Base-by-base conservation (phyloP, 2,888 invertebrate species). In the Pelosia muscerda region DNA sequence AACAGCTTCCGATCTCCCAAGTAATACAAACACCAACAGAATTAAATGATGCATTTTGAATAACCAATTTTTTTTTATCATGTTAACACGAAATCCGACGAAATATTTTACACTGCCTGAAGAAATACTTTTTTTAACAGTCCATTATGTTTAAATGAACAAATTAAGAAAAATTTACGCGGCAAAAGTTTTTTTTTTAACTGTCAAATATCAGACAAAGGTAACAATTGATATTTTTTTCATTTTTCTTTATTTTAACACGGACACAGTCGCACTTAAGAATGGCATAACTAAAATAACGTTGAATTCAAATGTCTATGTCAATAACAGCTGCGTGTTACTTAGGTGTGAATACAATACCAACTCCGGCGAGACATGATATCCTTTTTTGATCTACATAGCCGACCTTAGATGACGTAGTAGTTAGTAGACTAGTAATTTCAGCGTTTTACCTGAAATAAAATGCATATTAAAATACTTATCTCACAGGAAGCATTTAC, bases 331-430 rank as follows among this genome's bases (percentile, higher is more conserved):
- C 23, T 19, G 28, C 34, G 15, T 54, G 34, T 54, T 1, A 54
- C 23, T 54, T 54, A 49, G 49, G 34, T 63, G 31, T 54, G 31
- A 11, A 0, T 22, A 72, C 71, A 59, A 77, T 63, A 64, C 56
- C 63, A 74, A n/a, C n/a, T n/a, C 60, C 42, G 19, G 26, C 26
- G 69, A 19, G 66, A 69, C 63, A 25, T 34, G 74, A 71, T 79
- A 79, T 78, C 78, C 78, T 78, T 65, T 65, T 73, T 71, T 71
- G 68, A 74, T 70, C 80, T 68, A 70, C 71, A 70, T 68, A 64
- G 56, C 59, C 68, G 63, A 68, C 65, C 70, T 70, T 68, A 65
- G 66, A 57, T 75, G 71, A 77, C 75, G 75, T 69, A 31, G 13
- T 3, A 6, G 42, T 49, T n/a, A 49, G 49, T 9, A 49, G 49